Conservation (phyloP, 53 echinoderm and acorn worm genomes). For the Hippasteria phrygiana region DNA sequence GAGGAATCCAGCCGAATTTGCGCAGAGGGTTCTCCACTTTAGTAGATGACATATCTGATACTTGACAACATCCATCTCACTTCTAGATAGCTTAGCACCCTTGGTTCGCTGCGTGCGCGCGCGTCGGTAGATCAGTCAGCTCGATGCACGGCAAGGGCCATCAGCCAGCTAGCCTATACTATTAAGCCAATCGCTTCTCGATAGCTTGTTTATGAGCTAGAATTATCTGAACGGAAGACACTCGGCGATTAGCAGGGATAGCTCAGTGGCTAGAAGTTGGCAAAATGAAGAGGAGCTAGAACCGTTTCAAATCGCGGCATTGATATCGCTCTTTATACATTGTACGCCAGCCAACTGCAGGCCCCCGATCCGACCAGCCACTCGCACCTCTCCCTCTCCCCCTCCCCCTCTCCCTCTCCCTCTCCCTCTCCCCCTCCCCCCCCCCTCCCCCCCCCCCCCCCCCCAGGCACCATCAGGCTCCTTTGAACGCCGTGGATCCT, state of each 20-base stretch:
- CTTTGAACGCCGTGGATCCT: background rate
- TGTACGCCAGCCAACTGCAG: background rate
- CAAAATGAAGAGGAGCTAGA: constrained; percentile 21
- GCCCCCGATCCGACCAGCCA: background rate
- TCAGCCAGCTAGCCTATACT: background rate
- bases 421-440: background rate
- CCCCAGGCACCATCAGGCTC: background rate
- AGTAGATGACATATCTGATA: constrained; percentile 48
- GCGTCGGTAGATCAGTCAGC: background rate
- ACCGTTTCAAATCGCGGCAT: constrained; percentile 30
- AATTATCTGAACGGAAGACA: constrained; percentile 57
- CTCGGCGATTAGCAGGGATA: constrained; percentile 9
- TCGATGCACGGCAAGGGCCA: background rate
- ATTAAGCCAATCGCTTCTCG: constrained; percentile 31
- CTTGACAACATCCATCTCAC: constrained; percentile 38
- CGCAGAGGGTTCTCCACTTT: constrained; percentile 30
- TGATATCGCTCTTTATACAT: constrained; percentile 17
- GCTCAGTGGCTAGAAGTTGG: background rate
- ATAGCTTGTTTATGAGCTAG: constrained; percentile 53
- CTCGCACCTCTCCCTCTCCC: background rate
- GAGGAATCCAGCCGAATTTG: constrained; percentile 33
- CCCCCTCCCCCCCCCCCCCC: background rate
- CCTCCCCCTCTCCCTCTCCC: constrained; percentile 30
- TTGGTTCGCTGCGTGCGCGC: constrained; percentile 28
- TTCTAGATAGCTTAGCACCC: constrained; percentile 50